These are phyloP conservation scores for Acanthococcus lagerstroemiae DNA, from an alignment of 2,888 invertebrate species.

Conservation along the genomic window DNA sequence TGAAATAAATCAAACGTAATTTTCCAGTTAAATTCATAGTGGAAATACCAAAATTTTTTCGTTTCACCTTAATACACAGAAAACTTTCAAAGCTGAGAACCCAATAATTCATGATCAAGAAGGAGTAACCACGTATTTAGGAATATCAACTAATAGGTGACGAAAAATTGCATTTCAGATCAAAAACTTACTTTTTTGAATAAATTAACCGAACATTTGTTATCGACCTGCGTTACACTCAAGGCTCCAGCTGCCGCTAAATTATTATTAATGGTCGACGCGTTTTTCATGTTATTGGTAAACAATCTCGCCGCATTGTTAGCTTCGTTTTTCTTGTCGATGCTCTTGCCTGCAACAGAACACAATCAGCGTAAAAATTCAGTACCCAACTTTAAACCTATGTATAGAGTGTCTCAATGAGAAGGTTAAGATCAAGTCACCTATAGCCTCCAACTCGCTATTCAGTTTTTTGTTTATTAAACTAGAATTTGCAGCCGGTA, in stretches of 20 bases:
- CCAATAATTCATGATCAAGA: not conserved
- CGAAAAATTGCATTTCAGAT: no score
- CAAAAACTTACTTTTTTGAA: slow-evolving; percentile 45
- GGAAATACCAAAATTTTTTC: no score
- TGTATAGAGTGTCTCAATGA: not conserved
- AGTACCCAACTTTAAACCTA: not conserved
- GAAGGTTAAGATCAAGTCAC: slow-evolving; percentile 39
- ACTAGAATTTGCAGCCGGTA: slow-evolving; percentile 43
- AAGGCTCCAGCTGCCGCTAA: slow-evolving; percentile 37
- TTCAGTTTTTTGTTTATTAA: slow-evolving; percentile 50
- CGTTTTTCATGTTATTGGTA: slow-evolving; percentile 35
- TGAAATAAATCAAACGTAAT: no score
- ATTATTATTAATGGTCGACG: slow-evolving; percentile 40
- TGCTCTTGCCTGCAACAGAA: slow-evolving; percentile 50
- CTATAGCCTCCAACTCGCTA: slow-evolving; percentile 52
- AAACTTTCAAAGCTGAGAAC: not conserved
- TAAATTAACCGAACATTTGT: slow-evolving; percentile 43
- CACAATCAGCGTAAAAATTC: not conserved
- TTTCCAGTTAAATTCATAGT: no score
- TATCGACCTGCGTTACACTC: slow-evolving; percentile 42
- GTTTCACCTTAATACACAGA: not conserved
- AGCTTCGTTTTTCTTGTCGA: slow-evolving; percentile 54
- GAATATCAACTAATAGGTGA: not conserved
- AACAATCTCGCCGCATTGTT: slow-evolving; percentile 39
- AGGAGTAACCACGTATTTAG: not conserved